phyloP scores from a whole-genome alignment of 2,888 invertebrate species.

The Automeris io region DNA sequence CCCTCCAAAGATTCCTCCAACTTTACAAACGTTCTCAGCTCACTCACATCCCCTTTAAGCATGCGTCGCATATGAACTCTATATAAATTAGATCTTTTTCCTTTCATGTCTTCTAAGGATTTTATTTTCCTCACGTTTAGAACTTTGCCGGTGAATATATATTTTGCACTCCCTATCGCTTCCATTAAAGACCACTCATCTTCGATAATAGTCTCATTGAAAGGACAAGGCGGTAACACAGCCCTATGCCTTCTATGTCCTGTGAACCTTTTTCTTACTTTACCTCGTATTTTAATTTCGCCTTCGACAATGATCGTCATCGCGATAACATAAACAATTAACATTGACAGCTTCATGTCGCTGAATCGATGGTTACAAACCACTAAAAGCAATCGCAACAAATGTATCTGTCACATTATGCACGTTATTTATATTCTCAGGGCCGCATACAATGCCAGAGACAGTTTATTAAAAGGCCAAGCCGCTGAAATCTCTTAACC shows the following conservation, averaged over 20 bases:
- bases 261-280: conserved; percentile 65
- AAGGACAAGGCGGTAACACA: conserved; percentile 60
- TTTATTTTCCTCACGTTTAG: conserved; percentile 61
- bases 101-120: conserved; percentile 35
- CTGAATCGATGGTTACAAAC: conserved; percentile 50
- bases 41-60: conserved; percentile 62
- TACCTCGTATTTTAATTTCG: conserved; percentile 67
- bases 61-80: conserved; percentile 64
- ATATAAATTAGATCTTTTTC: conserved; percentile 61
- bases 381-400: conserved; percentile 48
- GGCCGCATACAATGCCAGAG: conserved; percentile 49
- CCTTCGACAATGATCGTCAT: conserved; percentile 56
- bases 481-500: conserved; percentile 64
- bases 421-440: conserved; percentile 58
- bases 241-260: conserved; percentile 59
- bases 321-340: conserved; percentile 66
- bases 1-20: conserved; percentile 45
- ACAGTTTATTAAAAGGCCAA: conserved; percentile 54
- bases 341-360: conserved; percentile 58
- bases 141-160: conserved; percentile 73
- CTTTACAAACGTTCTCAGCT: conserved; percentile 52
- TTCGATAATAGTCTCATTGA: conserved; percentile 70
- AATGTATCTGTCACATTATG: conserved; percentile 72
- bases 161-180: conserved; percentile 68
- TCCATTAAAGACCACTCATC: conserved; percentile 72